Evolutionary conservation across 2,113 vertebrate species (phyloP).

Genomic region (Ia io): DNA sequence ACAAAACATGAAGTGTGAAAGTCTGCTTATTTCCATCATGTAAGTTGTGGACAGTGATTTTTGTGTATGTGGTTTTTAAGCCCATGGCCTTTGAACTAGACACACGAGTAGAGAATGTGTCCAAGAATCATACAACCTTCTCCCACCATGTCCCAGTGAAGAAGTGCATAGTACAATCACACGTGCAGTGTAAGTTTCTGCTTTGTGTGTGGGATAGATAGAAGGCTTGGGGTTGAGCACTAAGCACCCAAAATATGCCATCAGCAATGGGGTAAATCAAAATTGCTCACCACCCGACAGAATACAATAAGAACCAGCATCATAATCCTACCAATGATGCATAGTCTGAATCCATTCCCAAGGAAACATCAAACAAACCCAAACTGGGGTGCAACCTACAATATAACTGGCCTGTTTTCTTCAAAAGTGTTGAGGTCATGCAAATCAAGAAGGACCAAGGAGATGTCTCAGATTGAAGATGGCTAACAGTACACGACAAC

Average conservation of each 20-base stretch:
- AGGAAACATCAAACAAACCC: neutral
- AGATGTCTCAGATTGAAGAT: neutral
- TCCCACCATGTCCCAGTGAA: neutral
- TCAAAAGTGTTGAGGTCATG: neutral
- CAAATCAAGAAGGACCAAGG: neutral
- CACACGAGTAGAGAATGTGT: neutral
- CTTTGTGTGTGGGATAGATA: neutral
- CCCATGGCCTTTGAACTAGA: neutral
- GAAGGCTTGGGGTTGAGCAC: neutral
- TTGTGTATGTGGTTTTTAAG: neutral
- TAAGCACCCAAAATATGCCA: neutral
- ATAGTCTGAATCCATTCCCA: neutral
- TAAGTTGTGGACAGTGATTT: neutral
- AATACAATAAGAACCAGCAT: neutral
- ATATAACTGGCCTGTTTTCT: neutral
- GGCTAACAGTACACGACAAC: neutral
- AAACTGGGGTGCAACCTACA: neutral
- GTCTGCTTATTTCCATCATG: neutral
- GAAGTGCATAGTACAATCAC: neutral
- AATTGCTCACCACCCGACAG: neutral
- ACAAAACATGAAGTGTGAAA: neutral
- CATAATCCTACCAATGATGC: neutral
- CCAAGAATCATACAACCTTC: neutral
- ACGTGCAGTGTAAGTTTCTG: rapidly evolving
- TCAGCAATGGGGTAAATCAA: neutral